Evolutionary conservation across 2,113 vertebrate genomes (phyloP).

Genomic region (Notarius quadriscutis): DNA sequence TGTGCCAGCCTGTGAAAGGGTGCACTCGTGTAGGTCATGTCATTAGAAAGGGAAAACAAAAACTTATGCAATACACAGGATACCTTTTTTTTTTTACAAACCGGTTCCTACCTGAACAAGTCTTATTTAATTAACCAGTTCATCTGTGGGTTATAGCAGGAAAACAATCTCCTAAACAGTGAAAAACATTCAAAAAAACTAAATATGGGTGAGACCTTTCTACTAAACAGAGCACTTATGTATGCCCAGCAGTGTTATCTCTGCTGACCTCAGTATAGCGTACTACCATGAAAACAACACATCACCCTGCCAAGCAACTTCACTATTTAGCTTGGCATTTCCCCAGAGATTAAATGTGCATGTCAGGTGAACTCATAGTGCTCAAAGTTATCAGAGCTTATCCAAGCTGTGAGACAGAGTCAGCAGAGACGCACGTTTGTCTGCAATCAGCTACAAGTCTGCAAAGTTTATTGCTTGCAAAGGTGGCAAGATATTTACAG

Average conservation of each 20-base stretch:
- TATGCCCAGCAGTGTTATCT: not conserved
- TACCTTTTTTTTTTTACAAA: not conserved
- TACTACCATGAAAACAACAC: constrained; percentile 2
- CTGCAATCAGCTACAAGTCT: not conserved
- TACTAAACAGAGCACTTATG: not conserved
- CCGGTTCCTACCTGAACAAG: not conserved
- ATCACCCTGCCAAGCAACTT: not conserved
- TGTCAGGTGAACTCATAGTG: constrained; percentile 22
- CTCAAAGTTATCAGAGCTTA: not conserved
- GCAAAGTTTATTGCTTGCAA: not conserved
- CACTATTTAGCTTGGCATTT: not conserved
- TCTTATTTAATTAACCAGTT: not conserved
- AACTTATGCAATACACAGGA: not conserved
- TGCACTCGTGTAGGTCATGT: not conserved
- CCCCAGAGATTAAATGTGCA: constrained; percentile 23
- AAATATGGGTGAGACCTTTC: not conserved
- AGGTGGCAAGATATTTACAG: not conserved
- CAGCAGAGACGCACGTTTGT: not conserved
- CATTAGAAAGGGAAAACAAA: not conserved
- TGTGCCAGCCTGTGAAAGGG: constrained; percentile 10
- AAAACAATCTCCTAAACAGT: not conserved
- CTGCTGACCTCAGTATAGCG: constrained; percentile 12
- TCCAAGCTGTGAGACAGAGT: not conserved
- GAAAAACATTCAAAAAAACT: not conserved
- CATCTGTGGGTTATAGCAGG: not conserved